These are phyloP conservation scores for Elysia crispata DNA, from an alignment of 2,888 invertebrate genomes.

Conservation along the genomic window DNA sequence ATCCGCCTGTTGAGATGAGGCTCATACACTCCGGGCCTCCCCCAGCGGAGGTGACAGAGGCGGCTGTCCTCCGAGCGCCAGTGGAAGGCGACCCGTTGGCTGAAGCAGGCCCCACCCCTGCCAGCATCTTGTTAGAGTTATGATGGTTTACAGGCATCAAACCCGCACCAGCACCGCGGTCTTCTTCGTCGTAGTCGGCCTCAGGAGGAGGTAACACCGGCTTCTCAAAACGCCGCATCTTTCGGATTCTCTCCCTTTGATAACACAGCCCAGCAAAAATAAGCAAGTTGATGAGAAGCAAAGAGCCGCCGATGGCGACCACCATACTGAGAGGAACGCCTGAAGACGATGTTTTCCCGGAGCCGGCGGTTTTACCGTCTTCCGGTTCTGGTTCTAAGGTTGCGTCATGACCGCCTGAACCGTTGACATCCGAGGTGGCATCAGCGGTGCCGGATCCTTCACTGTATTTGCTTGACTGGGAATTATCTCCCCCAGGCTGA, in stretches of 20 bases:
- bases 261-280: constrained; percentile 97
- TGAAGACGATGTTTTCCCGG: constrained; percentile 34
- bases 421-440: constrained; percentile 5
- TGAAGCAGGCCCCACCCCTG: constrained; percentile 6
- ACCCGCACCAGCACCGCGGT: constrained; percentile 42
- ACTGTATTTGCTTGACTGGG: no score
- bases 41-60: constrained; percentile 20
- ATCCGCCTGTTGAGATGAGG: constrained; percentile 27
- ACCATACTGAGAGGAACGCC: constrained; percentile 74
- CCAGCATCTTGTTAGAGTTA: background rate
- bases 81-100: background rate
- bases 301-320: constrained; percentile 94
- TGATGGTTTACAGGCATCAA: constrained; percentile 52
- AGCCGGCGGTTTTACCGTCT: constrained; percentile 30
- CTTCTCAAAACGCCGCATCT: constrained; percentile 56
- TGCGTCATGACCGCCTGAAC: no score
- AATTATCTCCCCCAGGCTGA: background rate
- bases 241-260: constrained; percentile 80
- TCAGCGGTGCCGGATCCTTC: constrained; percentile 17
- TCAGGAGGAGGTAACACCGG: constrained; percentile 42
- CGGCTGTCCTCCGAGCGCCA: constrained; percentile 21
- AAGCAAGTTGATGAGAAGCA: constrained; percentile 92
- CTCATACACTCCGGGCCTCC: constrained; percentile 36
- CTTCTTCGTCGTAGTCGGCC: constrained; percentile 50
- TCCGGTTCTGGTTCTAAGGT: constrained; percentile 14